Evolutionary conservation across 1,140 invertebrate species (phyloP).

Genomic region (Galendromus occidentalis): DNA sequence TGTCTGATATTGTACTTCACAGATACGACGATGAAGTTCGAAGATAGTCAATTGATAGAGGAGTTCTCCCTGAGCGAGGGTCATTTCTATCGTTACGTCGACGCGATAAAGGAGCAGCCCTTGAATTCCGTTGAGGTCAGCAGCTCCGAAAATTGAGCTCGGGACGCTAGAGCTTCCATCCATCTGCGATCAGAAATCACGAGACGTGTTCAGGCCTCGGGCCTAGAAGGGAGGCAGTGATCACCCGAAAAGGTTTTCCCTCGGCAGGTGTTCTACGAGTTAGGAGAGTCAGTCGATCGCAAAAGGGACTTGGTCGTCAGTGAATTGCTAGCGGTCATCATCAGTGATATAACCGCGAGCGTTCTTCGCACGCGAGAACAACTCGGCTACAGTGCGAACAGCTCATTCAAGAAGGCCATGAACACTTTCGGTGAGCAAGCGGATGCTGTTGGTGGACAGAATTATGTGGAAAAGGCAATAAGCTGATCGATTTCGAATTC

Average conservation of each 20-base stretch:
- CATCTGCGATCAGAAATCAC: neutral
- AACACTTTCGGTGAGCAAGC: neutral
- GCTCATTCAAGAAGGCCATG: neutral
- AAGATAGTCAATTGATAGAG: neutral
- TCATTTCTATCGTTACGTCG: neutral
- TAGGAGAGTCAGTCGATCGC: neutral
- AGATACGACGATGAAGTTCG: neutral
- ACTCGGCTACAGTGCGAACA: neutral
- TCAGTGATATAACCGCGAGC: neutral
- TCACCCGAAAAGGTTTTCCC: neutral
- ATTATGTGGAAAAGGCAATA: neutral
- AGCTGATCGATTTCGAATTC: neutral
- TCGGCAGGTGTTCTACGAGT: slow-evolving; percentile 3
- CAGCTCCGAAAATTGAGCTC: neutral
- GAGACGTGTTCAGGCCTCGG: neutral
- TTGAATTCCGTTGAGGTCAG: neutral
- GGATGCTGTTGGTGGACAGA: neutral
- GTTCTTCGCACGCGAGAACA: slow-evolving; percentile 1
- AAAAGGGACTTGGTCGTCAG: neutral
- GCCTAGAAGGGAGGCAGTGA: neutral
- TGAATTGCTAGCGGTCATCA: neutral
- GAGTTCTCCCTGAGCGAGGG: neutral
- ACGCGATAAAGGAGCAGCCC: neutral
- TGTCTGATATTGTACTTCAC: neutral
- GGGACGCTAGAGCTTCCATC: neutral